phyloP scores from a whole-genome alignment of 2,797 vertebrate species.

The Coccyzus lansbergi region DNA sequence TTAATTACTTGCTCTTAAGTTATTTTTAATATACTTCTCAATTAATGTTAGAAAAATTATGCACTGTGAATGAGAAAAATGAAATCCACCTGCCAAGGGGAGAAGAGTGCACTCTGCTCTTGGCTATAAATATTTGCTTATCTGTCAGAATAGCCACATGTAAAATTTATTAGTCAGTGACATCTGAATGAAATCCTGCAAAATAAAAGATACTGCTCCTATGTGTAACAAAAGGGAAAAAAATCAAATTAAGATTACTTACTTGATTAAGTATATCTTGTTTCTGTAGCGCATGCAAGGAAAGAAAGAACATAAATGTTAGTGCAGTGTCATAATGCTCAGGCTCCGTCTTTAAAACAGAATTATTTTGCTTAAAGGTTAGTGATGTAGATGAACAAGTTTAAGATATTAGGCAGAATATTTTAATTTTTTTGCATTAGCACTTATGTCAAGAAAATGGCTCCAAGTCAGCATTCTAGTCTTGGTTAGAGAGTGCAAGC shows the following conservation, averaged over 20 bases:
- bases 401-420: constrained; percentile 1
- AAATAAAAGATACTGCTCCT: constrained; percentile 26
- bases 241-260: constrained; percentile 74
- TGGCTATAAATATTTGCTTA: background rate
- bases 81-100: background rate
- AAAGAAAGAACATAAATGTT: constrained; percentile 71
- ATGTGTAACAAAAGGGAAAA: constrained; percentile 12
- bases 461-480: background rate
- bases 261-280: constrained; percentile 94
- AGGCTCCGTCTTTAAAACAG: constrained; percentile 22
- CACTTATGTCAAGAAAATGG: background rate
- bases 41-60: background rate
- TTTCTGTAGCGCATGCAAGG: constrained; percentile 83
- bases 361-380: constrained; percentile 35
- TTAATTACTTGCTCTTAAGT: constrained; percentile 7
- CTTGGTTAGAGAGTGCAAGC: constrained; percentile 8
- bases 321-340: constrained; percentile 12
- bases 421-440: background rate
- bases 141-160: background rate
- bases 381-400: constrained; percentile 14
- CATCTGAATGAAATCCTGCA: background rate
- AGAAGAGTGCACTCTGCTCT: background rate
- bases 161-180: background rate
- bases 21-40: background rate
- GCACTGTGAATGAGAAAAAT: constrained; percentile 1